phyloP scores from a whole-genome alignment of 2,113 vertebrate genomes.

The Columba livia region DNA sequence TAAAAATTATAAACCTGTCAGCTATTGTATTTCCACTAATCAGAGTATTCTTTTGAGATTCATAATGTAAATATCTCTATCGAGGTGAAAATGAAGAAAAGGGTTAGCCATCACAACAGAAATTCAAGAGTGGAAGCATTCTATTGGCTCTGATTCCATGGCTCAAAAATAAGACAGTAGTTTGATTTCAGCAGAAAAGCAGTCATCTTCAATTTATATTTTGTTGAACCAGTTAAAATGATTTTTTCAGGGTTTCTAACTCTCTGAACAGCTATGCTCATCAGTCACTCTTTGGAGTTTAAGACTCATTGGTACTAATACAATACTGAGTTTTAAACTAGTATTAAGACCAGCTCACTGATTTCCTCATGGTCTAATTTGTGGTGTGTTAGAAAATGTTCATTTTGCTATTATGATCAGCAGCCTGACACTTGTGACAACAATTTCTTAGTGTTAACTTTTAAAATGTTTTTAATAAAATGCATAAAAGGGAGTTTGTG shows the following conservation, averaged over 20 bases:
- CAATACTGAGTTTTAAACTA: not conserved
- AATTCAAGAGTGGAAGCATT: not conserved
- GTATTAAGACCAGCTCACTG: not conserved
- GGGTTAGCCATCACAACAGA: not conserved
- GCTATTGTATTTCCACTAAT: not conserved
- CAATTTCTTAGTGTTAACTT: not conserved
- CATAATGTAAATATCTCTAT: not conserved
- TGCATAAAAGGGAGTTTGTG: not conserved
- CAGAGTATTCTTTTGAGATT: not conserved
- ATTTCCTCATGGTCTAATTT: not conserved
- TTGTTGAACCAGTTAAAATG: not conserved
- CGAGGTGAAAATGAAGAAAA: not conserved
- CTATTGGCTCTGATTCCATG: not conserved
- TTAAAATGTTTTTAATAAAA: not conserved
- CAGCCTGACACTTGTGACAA: not conserved
- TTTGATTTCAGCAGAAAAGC: not conserved
- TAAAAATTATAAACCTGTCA: not conserved
- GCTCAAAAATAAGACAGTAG: not conserved
- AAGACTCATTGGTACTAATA: not conserved
- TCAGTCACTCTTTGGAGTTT: not conserved
- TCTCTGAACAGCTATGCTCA: not conserved
- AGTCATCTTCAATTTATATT: not conserved
- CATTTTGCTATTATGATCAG: not conserved
- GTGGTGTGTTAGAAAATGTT: not conserved
- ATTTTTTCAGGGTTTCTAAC: not conserved